phyloP scores from a whole-genome alignment of 2,797 vertebrate species.

The Vespertilio murinus region DNA sequence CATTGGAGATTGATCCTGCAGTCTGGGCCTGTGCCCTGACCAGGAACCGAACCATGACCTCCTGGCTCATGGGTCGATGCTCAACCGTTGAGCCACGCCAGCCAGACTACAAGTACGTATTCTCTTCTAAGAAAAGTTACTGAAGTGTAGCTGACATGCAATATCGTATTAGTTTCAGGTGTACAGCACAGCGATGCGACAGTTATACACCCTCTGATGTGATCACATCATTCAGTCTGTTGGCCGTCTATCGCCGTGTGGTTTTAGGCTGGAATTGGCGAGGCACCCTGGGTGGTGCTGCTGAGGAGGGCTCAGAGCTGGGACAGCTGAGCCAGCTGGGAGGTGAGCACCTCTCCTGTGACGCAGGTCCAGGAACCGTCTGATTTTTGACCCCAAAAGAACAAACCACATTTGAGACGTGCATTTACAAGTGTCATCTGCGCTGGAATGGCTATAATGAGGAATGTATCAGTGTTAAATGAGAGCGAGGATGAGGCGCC shows the following conservation, averaged over 20 bases:
- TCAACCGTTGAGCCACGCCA: too few species aligned
- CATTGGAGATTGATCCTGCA: too few species aligned
- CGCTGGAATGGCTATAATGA: conserved; percentile 60
- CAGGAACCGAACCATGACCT: too few species aligned
- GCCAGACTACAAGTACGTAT: not conserved
- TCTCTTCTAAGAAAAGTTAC: not conserved
- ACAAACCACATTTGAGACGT: conserved; percentile 57
- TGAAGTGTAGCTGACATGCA: not conserved
- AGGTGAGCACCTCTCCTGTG: not conserved
- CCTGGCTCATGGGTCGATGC: too few species aligned
- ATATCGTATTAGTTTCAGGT: not conserved
- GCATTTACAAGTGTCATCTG: conserved; percentile 68
- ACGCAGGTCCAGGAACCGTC: not conserved
- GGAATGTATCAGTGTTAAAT: conserved; percentile 49
- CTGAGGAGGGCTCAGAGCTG: not conserved
- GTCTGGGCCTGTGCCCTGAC: too few species aligned
- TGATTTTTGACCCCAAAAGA: conserved; percentile 59
- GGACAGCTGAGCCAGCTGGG: not conserved
- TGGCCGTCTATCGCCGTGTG: too few species aligned
- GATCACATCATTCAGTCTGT: not conserved
- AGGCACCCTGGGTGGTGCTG: rapidly evolving
- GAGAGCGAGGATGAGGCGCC: conserved; percentile 78
- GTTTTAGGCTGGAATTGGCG: not conserved
- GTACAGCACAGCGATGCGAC: not conserved
- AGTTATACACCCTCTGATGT: not conserved